A percentile compares a stretch with the other conserved stretches of the same genome.
These are phyloP conservation scores for Gymnobelideus leadbeateri DNA, from an alignment of 2,113 vertebrate species.

Conservation along the genomic window DNA sequence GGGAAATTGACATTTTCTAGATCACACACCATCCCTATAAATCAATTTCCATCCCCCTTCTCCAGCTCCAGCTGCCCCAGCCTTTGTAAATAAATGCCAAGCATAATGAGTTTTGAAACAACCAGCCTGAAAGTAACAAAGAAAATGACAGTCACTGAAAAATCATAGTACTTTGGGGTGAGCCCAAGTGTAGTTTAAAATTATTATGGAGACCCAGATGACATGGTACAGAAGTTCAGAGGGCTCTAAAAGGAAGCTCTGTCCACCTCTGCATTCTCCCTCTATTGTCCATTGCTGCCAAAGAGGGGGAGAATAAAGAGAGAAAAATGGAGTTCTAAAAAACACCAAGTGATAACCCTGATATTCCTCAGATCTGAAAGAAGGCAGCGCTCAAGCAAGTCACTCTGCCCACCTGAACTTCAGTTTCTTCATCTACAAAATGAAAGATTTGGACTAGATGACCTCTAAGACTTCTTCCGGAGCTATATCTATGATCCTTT, in stretches of 20 bases:
- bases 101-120: conserved; percentile 77
- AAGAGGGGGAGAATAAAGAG: background rate
- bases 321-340: background rate
- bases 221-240: background rate
- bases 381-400: background rate
- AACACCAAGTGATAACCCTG: background rate
- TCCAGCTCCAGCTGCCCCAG: conserved; percentile 62
- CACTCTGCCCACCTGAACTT: background rate
- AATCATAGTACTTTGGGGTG: conserved; percentile 44
- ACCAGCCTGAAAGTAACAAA: conserved; percentile 70
- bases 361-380: background rate
- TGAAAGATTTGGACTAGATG: background rate
- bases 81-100: conserved; percentile 78
- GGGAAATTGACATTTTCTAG: conserved; percentile 68
- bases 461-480: background rate
- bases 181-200: conserved; percentile 64
- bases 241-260: background rate
- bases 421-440: background rate
- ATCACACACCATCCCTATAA: conserved; percentile 45
- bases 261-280: background rate
- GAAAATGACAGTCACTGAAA: conserved; percentile 62
- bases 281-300: background rate
- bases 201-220: conserved; percentile 42
- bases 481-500: background rate
- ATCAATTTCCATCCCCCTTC: conserved; percentile 70